phyloP scores from a whole-genome alignment of 2,797 vertebrate species.

The Betta splendens region DNA sequence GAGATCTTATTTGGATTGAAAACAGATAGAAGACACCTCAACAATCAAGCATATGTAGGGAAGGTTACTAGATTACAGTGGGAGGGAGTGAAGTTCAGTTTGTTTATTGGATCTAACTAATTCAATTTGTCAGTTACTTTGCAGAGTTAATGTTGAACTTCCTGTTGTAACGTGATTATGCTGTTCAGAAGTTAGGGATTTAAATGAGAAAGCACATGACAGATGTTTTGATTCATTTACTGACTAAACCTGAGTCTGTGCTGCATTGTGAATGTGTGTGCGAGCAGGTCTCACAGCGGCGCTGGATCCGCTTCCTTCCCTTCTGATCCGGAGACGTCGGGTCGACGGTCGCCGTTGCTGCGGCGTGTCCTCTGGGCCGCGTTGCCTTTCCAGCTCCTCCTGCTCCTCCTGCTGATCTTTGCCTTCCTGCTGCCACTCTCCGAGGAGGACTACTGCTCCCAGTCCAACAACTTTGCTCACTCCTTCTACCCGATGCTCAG shows the following conservation, averaged over 20 bases:
- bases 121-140: slow-evolving; percentile 23
- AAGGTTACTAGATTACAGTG: slow-evolving; percentile 33
- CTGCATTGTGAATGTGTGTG: slow-evolving; percentile 49
- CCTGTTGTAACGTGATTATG: slow-evolving; percentile 5
- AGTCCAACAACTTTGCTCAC: slow-evolving; percentile 93
- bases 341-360: slow-evolving; percentile 76
- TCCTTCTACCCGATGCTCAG: slow-evolving; percentile 96
- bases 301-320: slow-evolving; percentile 95
- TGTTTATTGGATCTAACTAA: slow-evolving; percentile 39
- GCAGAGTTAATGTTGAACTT: slow-evolving; percentile 17
- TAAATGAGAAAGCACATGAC: slow-evolving; percentile 8
- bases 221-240: background rate
- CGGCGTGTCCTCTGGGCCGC: slow-evolving; percentile 89
- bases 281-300: slow-evolving; percentile 84
- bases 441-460: slow-evolving; percentile 90
- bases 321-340: slow-evolving; percentile 82
- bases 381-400: slow-evolving; percentile 90
- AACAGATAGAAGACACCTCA: slow-evolving; percentile 9
- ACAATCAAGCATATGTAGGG: slow-evolving; percentile 9
- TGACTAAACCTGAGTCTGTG: slow-evolving; percentile 43
- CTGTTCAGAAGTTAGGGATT: slow-evolving; percentile 5
- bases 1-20: slow-evolving; percentile 71
- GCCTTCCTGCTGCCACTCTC: slow-evolving; percentile 90
- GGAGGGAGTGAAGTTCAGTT: background rate
- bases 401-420: slow-evolving; percentile 87